These are phyloP conservation scores for Xestia sexstrigata DNA, from an alignment of 2,888 invertebrate genomes.

Conservation along the genomic window DNA sequence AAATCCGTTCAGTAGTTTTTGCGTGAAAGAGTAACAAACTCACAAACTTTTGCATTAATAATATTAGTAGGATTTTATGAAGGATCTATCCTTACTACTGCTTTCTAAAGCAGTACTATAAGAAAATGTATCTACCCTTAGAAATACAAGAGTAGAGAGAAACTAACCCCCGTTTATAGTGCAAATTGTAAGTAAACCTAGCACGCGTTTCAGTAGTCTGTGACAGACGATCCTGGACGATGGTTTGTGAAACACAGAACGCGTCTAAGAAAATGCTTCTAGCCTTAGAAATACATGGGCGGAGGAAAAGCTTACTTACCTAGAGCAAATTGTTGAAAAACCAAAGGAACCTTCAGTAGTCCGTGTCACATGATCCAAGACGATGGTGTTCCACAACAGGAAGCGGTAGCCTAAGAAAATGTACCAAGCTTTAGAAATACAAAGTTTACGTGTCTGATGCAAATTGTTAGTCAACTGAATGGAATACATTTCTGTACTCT, in stretches of 20 bases:
- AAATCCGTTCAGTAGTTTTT: too few species aligned
- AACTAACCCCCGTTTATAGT: background rate
- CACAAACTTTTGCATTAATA: too few species aligned
- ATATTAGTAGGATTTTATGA: too few species aligned
- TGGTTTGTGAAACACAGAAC: background rate
- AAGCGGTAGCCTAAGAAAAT: background rate
- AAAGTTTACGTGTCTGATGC: background rate
- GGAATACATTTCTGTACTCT: background rate
- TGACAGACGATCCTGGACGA: background rate
- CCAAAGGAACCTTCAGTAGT: background rate
- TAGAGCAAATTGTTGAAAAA: background rate
- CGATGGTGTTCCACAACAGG: background rate
- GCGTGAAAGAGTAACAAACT: too few species aligned
- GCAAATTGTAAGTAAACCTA: conserved; percentile 3
- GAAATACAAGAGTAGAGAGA: background rate
- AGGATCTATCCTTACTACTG: too few species aligned
- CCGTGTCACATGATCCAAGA: background rate
- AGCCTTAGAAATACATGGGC: background rate
- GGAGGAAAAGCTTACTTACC: background rate
- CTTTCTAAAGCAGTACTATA: too few species aligned
- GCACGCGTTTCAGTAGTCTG: background rate
- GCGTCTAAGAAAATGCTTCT: background rate
- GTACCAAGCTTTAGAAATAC: background rate
- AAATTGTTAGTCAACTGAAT: background rate
- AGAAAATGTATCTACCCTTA: background rate